Base-by-base conservation (phyloP, 2,888 invertebrate genomes). In the Synergus japonicus region DNA sequence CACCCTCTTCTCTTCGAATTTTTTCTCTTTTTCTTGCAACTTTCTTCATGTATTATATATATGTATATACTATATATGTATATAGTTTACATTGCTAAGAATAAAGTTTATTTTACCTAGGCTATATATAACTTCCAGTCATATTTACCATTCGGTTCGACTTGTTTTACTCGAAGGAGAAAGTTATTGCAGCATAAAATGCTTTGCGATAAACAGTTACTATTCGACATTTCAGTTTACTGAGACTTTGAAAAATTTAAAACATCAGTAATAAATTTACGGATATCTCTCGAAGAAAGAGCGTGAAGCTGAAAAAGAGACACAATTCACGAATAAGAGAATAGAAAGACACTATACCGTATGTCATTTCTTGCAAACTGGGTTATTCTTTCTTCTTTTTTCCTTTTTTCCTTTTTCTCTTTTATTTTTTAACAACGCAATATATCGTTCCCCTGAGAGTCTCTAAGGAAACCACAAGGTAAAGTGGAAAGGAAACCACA, bases 71-170 rank as follows among this genome's bases (percentile, higher is more conserved):
- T 29, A 29, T 29, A 29, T 29, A 29, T 29, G 2, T 29, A 29
- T 46, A 8, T 12, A 46, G 29, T 22, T 69, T 69, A 29, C 46
- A 69, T 49, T 44, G 69, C 44, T 29, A 69, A 69, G 69, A 46
- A 69, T 69, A 69, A 69, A 69, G 69, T 69, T 69, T 69, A 22
- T 69, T 69, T 49, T 69, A 9, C 46, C 69, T 49, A 49, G 46
- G 46, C 69, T 69, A 49, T 29, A 29, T 29, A 29, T 46, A 69
- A 29, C 46, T 46, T 49, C 29, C 69, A 69, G 29, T 49, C 29
- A 69, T 69, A 69, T 69, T 69, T 69, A 69, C 69, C 49, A 69
- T 69, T 46, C 46, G 29, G 46, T 44, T 46, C 69, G 49, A 69
- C 69, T 69, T 69, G 44, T 69, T 69, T 69, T 29, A 49, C 22